Evolutionary conservation across 2,888 invertebrate genomes (phyloP), one percentile per base, ranked within the genome.

Genomic region (Orthosia cruda): DNA sequence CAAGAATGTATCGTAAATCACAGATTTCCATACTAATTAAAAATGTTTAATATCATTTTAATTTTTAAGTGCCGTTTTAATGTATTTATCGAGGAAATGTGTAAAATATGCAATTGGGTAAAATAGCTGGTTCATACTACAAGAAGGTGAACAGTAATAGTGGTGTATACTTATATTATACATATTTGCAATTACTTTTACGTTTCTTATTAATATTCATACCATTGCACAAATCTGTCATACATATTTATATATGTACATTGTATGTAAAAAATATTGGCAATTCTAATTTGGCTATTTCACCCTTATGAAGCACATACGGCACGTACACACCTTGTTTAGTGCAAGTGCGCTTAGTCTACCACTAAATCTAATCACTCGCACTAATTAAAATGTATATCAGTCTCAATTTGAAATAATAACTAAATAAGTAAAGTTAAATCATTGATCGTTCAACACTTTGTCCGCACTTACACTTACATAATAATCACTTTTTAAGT

Each of bases 1-100:
- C n/a, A 74, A 86, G 82, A 87, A 89, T 89, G 84, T 87, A 84
- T 86, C 61, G 74, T 85, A 89, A 88, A 89, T 91, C 90, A 91
- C 90, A 91, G 90, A 90, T 89, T 84, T 84, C 80, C 82, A 85
- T 81, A 85, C 68, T 83, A 72, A 72, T 77, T 61, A 71, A 54
- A 71, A 54, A 74, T 47, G 49, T 73, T 69, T 58, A 55, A 77
- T 81, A 80, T 66, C 50, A 47, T 70, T 70, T 52, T 11, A 71
- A 20, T 62, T 61, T 67, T 59, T 54, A 72, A 16, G 23, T 50
- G 75, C 55, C 11, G 63, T 61, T 78, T 76, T 13, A 15, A 54
- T 40, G 47, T 55, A 66, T 47, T 58, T 50, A 45, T 9, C 32
- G 54, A 55, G 15, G 16, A 71, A 49, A 62, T 45, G 26, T 71